phyloP scores from a whole-genome alignment of 2,888 invertebrate species.

The Drosophila mettleri region DNA sequence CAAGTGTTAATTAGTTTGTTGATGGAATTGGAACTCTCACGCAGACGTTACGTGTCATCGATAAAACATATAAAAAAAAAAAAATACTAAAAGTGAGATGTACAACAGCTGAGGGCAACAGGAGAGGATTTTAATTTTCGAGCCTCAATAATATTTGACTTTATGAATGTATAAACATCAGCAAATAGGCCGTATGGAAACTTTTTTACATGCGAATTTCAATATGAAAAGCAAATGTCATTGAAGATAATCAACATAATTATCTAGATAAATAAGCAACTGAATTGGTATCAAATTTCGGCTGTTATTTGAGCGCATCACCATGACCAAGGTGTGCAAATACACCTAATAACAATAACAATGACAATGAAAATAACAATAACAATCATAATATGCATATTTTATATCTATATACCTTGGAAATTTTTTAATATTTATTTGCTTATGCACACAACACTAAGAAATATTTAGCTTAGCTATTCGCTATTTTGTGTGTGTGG shows the following conservation, averaged over 20 bases:
- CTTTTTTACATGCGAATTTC: conserved; percentile 59
- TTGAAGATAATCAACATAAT: conserved; percentile 62
- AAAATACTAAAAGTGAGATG: background rate
- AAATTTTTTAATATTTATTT: conserved; percentile 31
- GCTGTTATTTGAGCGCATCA: conserved; percentile 47
- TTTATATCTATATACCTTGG: conserved; percentile 21
- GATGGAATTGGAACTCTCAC: conserved; percentile 57
- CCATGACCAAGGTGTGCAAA: conserved; percentile 52
- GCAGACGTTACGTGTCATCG: conserved; percentile 21
- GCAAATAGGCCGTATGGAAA: conserved; percentile 49
- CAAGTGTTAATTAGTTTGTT: conserved; percentile 63
- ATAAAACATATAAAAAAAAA: background rate
- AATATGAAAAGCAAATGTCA: conserved; percentile 51
- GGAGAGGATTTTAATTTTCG: conserved; percentile 15
- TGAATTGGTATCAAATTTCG: conserved; percentile 14
- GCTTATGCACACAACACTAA: conserved; percentile 34
- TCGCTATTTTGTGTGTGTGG: conserved; percentile 16
- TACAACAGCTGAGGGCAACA: conserved; percentile 7
- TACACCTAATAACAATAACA: conserved; percentile 16
- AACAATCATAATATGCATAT: conserved; percentile 27
- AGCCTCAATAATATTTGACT: conserved; percentile 29
- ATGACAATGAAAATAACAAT: background rate
- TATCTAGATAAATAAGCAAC: conserved; percentile 64
- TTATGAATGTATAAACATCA: conserved; percentile 11
- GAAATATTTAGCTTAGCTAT: conserved; percentile 8